Evolutionary conservation across 2,113 vertebrate species (phyloP).

Genomic region (Geococcyx californianus): DNA sequence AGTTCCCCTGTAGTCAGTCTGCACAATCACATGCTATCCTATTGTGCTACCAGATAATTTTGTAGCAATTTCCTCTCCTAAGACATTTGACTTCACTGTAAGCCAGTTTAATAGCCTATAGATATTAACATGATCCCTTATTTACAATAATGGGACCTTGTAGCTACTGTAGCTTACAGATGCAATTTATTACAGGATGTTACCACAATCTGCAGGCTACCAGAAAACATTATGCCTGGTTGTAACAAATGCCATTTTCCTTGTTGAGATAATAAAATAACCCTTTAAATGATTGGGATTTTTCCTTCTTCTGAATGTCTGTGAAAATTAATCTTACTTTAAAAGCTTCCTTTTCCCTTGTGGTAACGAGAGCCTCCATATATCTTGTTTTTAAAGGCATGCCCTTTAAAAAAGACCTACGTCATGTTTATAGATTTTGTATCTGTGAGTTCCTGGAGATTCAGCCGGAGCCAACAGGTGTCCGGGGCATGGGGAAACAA

Average conservation of each 20-base stretch:
- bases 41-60: slow-evolving; percentile 60
- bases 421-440: neutral
- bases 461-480: slow-evolving; percentile 19
- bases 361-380: slow-evolving; percentile 16
- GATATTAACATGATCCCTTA: slow-evolving; percentile 69
- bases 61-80: slow-evolving; percentile 56
- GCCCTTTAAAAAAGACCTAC: neutral
- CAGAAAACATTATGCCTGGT: slow-evolving; percentile 45
- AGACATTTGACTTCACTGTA: slow-evolving; percentile 57
- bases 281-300: slow-evolving; percentile 38
- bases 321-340: slow-evolving; percentile 62
- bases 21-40: slow-evolving; percentile 27
- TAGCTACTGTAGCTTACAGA: slow-evolving; percentile 54
- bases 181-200: slow-evolving; percentile 70
- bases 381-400: slow-evolving; percentile 43
- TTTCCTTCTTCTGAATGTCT: slow-evolving; percentile 47
- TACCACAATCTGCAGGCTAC: slow-evolving; percentile 50
- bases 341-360: slow-evolving; percentile 56
- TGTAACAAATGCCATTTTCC: slow-evolving; percentile 62
- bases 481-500: neutral
- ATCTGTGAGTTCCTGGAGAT: neutral
- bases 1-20: slow-evolving; percentile 16
- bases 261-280: slow-evolving; percentile 67
- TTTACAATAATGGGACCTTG: slow-evolving; percentile 64
- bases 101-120: slow-evolving; percentile 64